Conservation (phyloP, 1,140 invertebrate genomes). For the Steinernema khuongi region DNA sequence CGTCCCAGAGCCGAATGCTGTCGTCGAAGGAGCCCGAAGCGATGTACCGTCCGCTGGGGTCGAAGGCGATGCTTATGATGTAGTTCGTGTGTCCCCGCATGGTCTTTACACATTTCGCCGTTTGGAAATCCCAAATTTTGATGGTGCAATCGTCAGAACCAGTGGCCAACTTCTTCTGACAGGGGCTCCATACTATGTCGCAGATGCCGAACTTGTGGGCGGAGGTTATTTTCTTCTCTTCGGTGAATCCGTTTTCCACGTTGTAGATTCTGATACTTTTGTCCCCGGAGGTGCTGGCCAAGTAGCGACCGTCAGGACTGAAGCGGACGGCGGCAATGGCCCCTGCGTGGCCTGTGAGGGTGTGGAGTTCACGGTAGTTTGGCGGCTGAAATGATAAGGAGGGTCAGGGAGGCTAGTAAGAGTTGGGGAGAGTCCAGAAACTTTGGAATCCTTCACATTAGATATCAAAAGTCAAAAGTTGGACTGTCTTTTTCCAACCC, state of each 20-base stretch:
- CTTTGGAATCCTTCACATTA: not conserved
- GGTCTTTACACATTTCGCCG: conserved; percentile 86
- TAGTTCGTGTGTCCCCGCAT: conserved; percentile 99
- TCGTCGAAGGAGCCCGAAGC: conserved; percentile 85
- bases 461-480: not conserved
- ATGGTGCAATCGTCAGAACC: conserved; percentile 99
- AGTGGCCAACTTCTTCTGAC: conserved; percentile 86
- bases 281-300: conserved; percentile 90
- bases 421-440: not conserved
- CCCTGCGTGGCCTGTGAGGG: conserved; percentile 94
- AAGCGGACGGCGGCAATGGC: conserved; percentile 99
- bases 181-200: conserved; percentile 96
- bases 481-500: too few relatives aligned
- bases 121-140: conserved; percentile 63
- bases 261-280: conserved; percentile 99
- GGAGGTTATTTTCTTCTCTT: conserved; percentile 48
- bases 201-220: conserved; percentile 96
- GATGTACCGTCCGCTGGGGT: conserved; percentile 65
- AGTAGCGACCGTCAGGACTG: conserved; percentile 96
- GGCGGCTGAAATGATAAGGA: not conserved
- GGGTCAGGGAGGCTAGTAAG: not conserved
- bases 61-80: conserved; percentile 99
- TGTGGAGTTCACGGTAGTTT: conserved; percentile 92
- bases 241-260: conserved; percentile 77
- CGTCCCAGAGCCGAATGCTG: conserved; percentile 98